Percentiles rank a stretch among this genome's conserved stretches.
Evolutionary conservation across 35 echinoderm and acorn worm species (phyloP).

Genomic region (Holothuria glaberrima): DNA sequence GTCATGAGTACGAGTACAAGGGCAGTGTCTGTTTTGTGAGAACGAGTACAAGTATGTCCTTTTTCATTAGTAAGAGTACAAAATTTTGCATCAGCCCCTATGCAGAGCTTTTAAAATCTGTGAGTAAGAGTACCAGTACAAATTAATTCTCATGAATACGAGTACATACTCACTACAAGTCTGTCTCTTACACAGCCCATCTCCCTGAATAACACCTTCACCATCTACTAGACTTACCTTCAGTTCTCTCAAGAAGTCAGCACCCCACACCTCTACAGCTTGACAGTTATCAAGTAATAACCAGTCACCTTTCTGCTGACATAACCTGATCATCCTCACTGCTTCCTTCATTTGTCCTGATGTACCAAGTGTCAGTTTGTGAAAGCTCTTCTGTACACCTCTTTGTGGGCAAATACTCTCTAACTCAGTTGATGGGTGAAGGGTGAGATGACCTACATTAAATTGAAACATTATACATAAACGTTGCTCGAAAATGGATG

Average conservation of each 20-base stretch:
- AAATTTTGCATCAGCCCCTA: no score
- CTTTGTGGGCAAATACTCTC: slow-evolving; percentile 20
- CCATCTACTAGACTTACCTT: no score
- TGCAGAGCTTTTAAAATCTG: no score
- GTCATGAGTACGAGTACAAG: no score
- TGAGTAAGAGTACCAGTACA: no score
- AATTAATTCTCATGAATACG: no score
- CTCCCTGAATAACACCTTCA: no score
- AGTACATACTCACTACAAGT: no score
- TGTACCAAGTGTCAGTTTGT: slow-evolving; percentile 83
- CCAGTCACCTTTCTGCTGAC: slow-evolving; percentile 75
- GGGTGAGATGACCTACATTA: slow-evolving; percentile 51
- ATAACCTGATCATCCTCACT: slow-evolving; percentile 58
- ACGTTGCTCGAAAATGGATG: neutral
- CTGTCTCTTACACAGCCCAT: no score
- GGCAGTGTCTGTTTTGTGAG: no score
- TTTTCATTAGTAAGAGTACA: no score
- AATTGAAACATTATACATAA: neutral
- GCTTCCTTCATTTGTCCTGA: slow-evolving; percentile 59
- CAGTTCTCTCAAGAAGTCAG: slow-evolving; percentile 66
- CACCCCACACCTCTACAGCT: slow-evolving; percentile 54
- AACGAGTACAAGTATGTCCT: no score
- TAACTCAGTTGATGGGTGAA: slow-evolving; percentile 54
- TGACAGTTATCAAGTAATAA: slow-evolving; percentile 88
- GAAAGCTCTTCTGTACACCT: slow-evolving; percentile 15